phyloP scores from a whole-genome alignment of 2,113 vertebrate genomes.

The Hippocampus mohnikei region DNA sequence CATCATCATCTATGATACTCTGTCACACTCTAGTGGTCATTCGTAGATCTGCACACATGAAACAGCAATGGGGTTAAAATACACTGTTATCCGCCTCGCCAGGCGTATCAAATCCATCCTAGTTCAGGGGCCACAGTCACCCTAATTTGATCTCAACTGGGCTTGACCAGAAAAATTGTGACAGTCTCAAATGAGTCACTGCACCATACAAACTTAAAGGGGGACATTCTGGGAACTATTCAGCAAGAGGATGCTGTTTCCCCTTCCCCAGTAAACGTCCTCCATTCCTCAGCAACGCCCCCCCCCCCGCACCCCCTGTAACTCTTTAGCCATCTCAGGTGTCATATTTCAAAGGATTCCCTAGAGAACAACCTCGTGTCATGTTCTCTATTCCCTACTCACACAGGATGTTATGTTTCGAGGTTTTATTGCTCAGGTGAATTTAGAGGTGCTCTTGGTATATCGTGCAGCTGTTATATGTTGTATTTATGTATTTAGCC shows the following conservation, averaged over 20 bases:
- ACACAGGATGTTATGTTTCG: constrained; percentile 24
- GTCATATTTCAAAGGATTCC: constrained; percentile 11
- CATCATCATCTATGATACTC: constrained; percentile 27
- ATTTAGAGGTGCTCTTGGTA: constrained; percentile 28
- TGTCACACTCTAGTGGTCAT: constrained; percentile 55
- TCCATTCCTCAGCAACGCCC: too few relatives aligned
- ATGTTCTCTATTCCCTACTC: constrained; percentile 2
- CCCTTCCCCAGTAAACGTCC: too few relatives aligned
- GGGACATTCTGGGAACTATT: too few relatives aligned
- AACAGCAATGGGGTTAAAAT: background rate
- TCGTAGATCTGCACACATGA: background rate
- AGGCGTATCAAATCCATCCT: too few relatives aligned
- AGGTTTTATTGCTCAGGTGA: constrained; percentile 24
- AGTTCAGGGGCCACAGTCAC: background rate
- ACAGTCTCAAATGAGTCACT: too few relatives aligned
- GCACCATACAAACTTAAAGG: too few relatives aligned
- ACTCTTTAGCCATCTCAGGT: constrained; percentile 9
- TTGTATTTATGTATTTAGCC: background rate
- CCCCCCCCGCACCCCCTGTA: too few relatives aligned
- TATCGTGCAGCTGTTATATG: constrained; percentile 33
- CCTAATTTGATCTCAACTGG: background rate
- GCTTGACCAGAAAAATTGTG: too few relatives aligned
- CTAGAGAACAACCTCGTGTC: constrained; percentile 30
- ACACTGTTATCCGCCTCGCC: too few relatives aligned
- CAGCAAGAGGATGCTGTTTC: too few relatives aligned